These are phyloP conservation scores for Poecilus cupreus DNA, from an alignment of 2,888 invertebrate species.

Conservation along the genomic window DNA sequence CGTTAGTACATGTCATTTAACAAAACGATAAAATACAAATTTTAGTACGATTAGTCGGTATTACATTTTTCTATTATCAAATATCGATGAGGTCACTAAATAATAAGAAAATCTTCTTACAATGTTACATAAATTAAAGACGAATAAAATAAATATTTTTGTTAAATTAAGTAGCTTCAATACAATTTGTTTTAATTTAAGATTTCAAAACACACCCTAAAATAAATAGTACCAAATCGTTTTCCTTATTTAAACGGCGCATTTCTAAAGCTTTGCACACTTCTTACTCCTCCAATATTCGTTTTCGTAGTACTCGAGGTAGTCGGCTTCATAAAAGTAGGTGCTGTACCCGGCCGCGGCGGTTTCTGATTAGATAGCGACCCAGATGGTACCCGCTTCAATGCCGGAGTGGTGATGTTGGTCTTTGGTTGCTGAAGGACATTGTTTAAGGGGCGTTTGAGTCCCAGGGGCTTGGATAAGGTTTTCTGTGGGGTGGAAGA, in stretches of 20 bases:
- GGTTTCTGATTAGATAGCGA: slow-evolving; percentile 65
- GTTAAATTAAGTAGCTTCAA: background rate
- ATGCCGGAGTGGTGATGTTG: slow-evolving; percentile 69
- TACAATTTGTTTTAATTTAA: too few relatives aligned
- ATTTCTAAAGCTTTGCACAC: slow-evolving; percentile 20
- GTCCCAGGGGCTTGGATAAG: slow-evolving; percentile 64
- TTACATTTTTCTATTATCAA: too few relatives aligned
- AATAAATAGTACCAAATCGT: background rate
- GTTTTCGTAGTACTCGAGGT: slow-evolving; percentile 88
- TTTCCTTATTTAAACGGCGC: slow-evolving; percentile 40
- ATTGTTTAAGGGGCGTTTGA: slow-evolving; percentile 70
- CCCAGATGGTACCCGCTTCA: slow-evolving; percentile 70
- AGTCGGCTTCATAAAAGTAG: slow-evolving; percentile 91
- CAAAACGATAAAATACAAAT: slow-evolving; percentile 25
- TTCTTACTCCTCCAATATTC: slow-evolving; percentile 67
- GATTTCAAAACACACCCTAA: background rate
- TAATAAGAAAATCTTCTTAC: too few relatives aligned
- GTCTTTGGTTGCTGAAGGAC: slow-evolving; percentile 65
- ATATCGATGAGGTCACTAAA: too few relatives aligned
- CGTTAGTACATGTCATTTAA: slow-evolving; percentile 18
- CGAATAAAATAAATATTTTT: too few relatives aligned
- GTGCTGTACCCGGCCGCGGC: slow-evolving; percentile 71
- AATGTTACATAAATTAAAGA: too few relatives aligned
- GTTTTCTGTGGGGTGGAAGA: slow-evolving; percentile 49
- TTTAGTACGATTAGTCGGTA: slow-evolving; percentile 35